These are phyloP conservation scores for Rhabdophis nuchalis DNA, from an alignment of 2,797 vertebrate genomes.

Conservation along the genomic window DNA sequence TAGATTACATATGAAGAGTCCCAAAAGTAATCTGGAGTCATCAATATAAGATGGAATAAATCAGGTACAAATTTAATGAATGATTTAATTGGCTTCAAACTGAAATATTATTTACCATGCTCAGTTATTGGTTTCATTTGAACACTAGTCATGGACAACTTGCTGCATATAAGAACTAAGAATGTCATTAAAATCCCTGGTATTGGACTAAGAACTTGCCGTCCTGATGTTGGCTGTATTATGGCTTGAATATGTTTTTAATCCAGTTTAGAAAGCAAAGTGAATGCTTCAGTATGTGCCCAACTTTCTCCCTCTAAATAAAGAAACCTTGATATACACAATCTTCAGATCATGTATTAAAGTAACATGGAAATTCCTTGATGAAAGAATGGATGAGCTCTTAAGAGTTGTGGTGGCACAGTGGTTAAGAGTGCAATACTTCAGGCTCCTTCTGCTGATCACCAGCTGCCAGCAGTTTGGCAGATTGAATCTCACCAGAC, in stretches of 20 bases:
- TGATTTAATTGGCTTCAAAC: too few relatives aligned
- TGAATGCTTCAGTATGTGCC: not conserved
- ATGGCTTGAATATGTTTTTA: not conserved
- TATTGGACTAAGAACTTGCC: not conserved
- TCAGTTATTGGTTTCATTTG: too few relatives aligned
- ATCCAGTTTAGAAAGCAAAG: not conserved
- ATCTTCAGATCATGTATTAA: not conserved
- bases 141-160: not conserved
- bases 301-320: too few relatives aligned
- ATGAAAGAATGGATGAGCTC: too few relatives aligned
- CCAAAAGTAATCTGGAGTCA: slow-evolving; percentile 25
- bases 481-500: too few relatives aligned
- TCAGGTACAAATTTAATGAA: slow-evolving; percentile 2
- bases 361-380: too few relatives aligned
- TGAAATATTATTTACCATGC: too few relatives aligned
- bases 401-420: too few relatives aligned
- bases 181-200: not conserved
- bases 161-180: not conserved
- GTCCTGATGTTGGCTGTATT: not conserved
- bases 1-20: slow-evolving; percentile 18
- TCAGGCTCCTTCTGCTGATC: too few relatives aligned
- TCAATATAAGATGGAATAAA: slow-evolving; percentile 20
- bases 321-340: not conserved
- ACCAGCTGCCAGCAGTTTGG: too few relatives aligned
- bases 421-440: too few relatives aligned